Evolutionary conservation across 2,888 invertebrate species (phyloP).

Genomic region (Drosophila bunnanda): DNA sequence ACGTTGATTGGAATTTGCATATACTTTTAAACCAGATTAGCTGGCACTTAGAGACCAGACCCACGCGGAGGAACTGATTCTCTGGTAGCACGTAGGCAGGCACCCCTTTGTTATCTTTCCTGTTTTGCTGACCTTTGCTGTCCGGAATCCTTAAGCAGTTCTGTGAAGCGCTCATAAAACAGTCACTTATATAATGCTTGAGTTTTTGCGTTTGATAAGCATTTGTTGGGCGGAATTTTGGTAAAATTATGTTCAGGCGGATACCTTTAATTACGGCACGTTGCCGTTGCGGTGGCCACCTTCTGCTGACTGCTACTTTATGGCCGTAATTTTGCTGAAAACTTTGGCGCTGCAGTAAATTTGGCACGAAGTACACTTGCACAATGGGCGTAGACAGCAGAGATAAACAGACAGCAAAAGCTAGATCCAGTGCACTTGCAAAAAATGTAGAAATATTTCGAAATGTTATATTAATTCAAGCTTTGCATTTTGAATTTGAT

Average conservation of each 20-base stretch:
- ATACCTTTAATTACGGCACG: conserved; percentile 64
- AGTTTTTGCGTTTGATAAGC: conserved; percentile 59
- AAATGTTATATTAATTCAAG: not conserved
- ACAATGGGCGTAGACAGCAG: conserved; percentile 37
- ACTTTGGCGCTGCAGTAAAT: conserved; percentile 70
- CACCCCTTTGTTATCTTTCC: conserved; percentile 29
- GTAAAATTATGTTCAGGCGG: conserved; percentile 48
- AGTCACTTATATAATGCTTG: conserved; percentile 47
- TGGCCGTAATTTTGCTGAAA: conserved; percentile 65
- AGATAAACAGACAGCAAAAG: conserved; percentile 43
- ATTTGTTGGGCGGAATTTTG: conserved; percentile 31
- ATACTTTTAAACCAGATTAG: conserved; percentile 23
- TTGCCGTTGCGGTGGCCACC: conserved; percentile 33
- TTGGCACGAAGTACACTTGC: conserved; percentile 36
- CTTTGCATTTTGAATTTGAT: no score
- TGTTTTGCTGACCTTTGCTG: conserved; percentile 39
- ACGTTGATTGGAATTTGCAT: conserved; percentile 26
- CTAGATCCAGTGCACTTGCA: conserved; percentile 13
- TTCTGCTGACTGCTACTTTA: conserved; percentile 67
- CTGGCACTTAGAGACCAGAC: conserved; percentile 12
- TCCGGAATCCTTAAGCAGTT: conserved; percentile 38
- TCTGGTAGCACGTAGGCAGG: conserved; percentile 17
- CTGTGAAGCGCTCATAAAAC: conserved; percentile 23
- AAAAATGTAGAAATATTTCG: not conserved
- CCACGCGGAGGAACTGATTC: not conserved